Conservation (phyloP, 2,113 vertebrate species). For the Brachypteracias leptosomus region DNA sequence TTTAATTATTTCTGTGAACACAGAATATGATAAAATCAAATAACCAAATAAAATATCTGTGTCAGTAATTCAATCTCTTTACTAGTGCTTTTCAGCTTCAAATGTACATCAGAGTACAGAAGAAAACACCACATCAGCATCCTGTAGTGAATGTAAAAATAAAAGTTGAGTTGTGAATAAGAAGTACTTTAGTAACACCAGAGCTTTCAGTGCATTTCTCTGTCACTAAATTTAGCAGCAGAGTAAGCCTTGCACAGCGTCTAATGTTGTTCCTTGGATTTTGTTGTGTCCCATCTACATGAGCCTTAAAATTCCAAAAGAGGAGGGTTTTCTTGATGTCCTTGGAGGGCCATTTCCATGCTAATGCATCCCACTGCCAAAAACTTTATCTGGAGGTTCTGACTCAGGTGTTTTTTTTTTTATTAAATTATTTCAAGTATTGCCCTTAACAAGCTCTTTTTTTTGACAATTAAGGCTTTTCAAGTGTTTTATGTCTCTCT, state of each 20-base stretch:
- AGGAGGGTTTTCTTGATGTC: background rate
- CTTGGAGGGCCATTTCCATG: background rate
- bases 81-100: background rate
- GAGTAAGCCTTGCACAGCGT: background rate
- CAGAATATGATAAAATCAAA: background rate
- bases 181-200: background rate
- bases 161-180: background rate
- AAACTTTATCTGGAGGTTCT: background rate
- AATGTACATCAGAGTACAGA: background rate
- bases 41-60: background rate
- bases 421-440: background rate
- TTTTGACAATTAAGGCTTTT: background rate
- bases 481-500: background rate
- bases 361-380: background rate
- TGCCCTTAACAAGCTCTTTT: background rate
- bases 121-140: background rate
- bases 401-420: slow-evolving; percentile 12
- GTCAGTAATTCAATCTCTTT: background rate
- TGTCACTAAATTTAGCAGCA: background rate
- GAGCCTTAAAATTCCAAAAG: background rate
- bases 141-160: background rate
- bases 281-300: background rate
- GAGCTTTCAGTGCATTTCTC: background rate
- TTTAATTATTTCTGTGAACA: background rate
- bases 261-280: background rate